Conservation (phyloP, 2,113 vertebrate genomes). For the Eulemur macaco region DNA sequence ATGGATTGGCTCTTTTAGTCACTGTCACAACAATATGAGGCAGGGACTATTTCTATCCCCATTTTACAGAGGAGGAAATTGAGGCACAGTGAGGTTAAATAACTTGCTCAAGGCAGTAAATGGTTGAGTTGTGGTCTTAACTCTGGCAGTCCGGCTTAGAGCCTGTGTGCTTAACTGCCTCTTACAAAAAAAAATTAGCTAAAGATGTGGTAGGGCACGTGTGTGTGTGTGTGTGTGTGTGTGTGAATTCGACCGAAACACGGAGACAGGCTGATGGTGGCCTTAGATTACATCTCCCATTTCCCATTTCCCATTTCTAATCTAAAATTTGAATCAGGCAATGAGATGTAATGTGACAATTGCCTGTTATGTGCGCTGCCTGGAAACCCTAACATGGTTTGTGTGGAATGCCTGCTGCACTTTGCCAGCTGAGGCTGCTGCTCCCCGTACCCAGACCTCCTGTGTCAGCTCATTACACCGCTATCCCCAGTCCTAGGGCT, state of each 20-base stretch:
- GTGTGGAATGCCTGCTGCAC: neutral
- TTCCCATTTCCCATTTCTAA: slow-evolving; percentile 12
- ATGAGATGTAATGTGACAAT: neutral
- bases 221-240: neutral
- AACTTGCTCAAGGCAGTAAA: neutral
- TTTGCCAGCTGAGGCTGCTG: neutral
- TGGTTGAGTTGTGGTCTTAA: neutral
- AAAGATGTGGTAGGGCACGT: too few species aligned
- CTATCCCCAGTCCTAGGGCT: neutral
- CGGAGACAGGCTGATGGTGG: neutral
- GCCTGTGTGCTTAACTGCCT: neutral
- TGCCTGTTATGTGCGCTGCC: neutral
- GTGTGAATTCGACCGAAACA: neutral
- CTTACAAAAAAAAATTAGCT: neutral
- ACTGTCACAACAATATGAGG: neutral
- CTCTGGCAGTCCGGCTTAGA: neutral
- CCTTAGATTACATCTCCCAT: neutral
- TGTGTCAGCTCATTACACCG: neutral
- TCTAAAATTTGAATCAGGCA: neutral
- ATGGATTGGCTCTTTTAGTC: neutral
- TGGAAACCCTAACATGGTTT: neutral
- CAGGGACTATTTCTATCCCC: neutral
- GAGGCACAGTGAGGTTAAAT: neutral
- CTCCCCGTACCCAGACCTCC: neutral
- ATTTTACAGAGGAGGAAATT: neutral